phyloP scores from a whole-genome alignment of 2,888 invertebrate genomes.

The Linyphia triangularis region DNA sequence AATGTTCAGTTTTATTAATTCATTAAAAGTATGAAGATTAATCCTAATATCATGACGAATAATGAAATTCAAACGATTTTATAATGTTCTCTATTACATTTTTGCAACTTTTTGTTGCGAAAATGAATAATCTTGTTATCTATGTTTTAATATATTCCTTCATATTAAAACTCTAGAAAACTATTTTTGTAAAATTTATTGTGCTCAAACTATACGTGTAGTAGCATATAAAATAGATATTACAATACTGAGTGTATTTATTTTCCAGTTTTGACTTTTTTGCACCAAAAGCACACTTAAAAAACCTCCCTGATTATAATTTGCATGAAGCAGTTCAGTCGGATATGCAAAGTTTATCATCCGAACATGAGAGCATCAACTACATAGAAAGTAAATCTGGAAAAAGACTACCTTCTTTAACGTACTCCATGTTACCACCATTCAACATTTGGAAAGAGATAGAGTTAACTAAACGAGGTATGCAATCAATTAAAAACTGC shows the following conservation, averaged over 20 bases:
- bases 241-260: neutral
- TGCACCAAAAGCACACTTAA: neutral
- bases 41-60: no score
- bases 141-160: neutral
- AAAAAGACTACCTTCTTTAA: neutral
- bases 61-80: no score
- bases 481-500: no score
- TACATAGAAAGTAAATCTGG: neutral
- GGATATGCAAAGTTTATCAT: neutral
- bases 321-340: neutral
- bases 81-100: no score
- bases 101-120: no score
- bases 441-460: constrained; percentile 53
- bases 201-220: neutral
- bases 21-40: no score
- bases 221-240: neutral
- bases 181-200: neutral
- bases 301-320: neutral
- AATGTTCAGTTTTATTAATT: no score
- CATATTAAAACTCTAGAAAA: neutral
- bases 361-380: neutral
- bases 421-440: neutral
- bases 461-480: constrained; percentile 52
- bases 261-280: neutral
- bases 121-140: no score